These are phyloP conservation scores for Vultur gryphus DNA, from an alignment of 2,797 vertebrate species.

Conservation along the genomic window DNA sequence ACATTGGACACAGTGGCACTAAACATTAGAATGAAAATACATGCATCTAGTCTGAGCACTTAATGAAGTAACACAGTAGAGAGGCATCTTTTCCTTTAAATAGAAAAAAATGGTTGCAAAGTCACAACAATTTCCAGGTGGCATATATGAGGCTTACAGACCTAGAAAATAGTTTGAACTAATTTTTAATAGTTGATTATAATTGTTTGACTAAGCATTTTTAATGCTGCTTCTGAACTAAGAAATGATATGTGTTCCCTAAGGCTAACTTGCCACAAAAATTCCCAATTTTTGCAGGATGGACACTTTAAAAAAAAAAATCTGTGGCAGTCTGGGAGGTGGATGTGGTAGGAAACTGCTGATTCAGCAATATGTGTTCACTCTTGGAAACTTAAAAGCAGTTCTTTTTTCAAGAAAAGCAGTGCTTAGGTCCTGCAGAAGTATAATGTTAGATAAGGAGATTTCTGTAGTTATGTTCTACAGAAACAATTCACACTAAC, in stretches of 20 bases:
- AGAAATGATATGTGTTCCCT: neutral
- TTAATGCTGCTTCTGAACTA: neutral
- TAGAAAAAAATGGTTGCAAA: neutral
- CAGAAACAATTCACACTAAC: neutral
- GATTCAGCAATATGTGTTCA: neutral
- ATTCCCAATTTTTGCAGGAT: neutral
- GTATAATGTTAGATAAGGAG: neutral
- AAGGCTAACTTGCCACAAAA: neutral
- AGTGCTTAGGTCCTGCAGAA: neutral
- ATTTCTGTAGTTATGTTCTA: neutral
- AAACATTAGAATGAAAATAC: neutral
- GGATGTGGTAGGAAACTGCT: neutral
- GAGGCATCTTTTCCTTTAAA: neutral
- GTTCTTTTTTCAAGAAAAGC: neutral
- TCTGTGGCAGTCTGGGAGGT: neutral
- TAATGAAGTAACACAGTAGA: neutral
- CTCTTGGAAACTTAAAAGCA: neutral
- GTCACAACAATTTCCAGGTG: neutral
- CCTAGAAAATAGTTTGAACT: neutral
- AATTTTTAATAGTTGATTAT: neutral
- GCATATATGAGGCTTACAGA: neutral
- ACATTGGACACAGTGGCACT: neutral
- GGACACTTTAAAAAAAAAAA: neutral
- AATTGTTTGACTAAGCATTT: neutral
- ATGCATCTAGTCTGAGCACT: neutral